phyloP scores from a whole-genome alignment of 2,113 vertebrate genomes.

The Opisthocomus hoazin region DNA sequence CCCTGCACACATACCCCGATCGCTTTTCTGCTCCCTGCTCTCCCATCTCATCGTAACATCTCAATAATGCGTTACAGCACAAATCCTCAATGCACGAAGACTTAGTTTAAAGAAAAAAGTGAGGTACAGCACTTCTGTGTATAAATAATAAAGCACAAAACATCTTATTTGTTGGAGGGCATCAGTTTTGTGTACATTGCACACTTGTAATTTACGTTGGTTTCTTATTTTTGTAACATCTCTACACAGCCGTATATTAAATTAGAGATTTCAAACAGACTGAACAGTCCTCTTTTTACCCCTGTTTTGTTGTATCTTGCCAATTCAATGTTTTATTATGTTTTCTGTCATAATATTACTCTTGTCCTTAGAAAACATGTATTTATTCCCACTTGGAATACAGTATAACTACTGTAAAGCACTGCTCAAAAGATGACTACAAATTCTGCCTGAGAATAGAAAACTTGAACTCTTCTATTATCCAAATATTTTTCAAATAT shows the following conservation, averaged over 20 bases:
- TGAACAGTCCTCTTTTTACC: constrained; percentile 63
- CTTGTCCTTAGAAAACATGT: constrained; percentile 68
- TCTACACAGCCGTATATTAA: constrained; percentile 7
- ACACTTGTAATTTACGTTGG: constrained; percentile 16
- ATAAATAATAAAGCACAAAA: constrained; percentile 18
- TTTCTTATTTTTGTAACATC: constrained; percentile 34
- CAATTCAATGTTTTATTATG: constrained; percentile 70
- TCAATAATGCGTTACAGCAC: background rate
- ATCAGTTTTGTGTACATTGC: background rate
- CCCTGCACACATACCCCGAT: too few species aligned
- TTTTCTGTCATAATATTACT: constrained; percentile 73
- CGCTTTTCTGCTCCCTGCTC: background rate
- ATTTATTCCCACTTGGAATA: constrained; percentile 70
- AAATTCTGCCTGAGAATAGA: constrained; percentile 57
- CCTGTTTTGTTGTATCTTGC: constrained; percentile 56
- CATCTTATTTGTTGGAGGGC: background rate
- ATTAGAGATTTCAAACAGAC: constrained; percentile 64
- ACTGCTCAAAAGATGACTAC: constrained; percentile 60
- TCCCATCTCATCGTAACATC: background rate
- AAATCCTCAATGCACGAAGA: background rate
- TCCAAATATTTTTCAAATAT: constrained; percentile 66
- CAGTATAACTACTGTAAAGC: constrained; percentile 55
- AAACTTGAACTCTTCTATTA: constrained; percentile 64
- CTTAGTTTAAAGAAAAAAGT: background rate
- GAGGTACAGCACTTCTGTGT: background rate